phyloP scores from a whole-genome alignment of 64 coral and sea anemone genomes.

The Stichodactyla helianthus region DNA sequence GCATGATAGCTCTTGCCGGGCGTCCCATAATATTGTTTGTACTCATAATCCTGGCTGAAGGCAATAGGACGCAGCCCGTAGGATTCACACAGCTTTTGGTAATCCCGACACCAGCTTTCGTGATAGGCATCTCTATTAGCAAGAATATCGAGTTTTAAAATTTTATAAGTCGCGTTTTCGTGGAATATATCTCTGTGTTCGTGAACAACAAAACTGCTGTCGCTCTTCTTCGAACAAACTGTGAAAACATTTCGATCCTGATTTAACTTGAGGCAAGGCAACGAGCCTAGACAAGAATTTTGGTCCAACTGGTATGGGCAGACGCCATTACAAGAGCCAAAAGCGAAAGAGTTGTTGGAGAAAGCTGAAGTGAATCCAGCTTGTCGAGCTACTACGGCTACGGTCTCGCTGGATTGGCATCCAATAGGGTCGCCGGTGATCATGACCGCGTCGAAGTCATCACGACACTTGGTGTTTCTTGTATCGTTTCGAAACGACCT shows the following conservation, averaged over 20 bases:
- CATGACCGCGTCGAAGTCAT: slow-evolving; percentile 10
- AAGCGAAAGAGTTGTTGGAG: not conserved
- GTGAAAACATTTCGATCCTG: slow-evolving; percentile 1
- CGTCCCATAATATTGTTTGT: not conserved
- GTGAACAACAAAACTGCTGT: slow-evolving; percentile 24
- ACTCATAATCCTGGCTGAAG: not conserved
- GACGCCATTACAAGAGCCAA: not conserved
- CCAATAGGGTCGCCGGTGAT: slow-evolving; percentile 22
- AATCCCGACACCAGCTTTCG: slow-evolving; percentile 33
- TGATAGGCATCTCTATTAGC: not conserved
- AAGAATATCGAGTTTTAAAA: not conserved
- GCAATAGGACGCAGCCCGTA: slow-evolving; percentile 23
- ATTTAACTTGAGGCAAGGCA: slow-evolving; percentile 13
- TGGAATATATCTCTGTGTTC: slow-evolving; percentile 23
- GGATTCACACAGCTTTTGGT: slow-evolving; percentile 36
- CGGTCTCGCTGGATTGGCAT: not conserved
- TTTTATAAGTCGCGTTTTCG: slow-evolving; percentile 1
- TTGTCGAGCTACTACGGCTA: slow-evolving; percentile 4
- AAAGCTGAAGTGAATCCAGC: slow-evolving; percentile 16
- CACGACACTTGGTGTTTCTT: not conserved
- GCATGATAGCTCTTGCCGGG: slow-evolving; percentile 4
- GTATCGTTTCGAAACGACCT: not conserved
- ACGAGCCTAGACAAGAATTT: not conserved
- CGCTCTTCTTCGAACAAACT: not conserved
- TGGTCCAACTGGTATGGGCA: not conserved